Conservation (phyloP, 2,113 vertebrate species). For the Syngnathus floridae region DNA sequence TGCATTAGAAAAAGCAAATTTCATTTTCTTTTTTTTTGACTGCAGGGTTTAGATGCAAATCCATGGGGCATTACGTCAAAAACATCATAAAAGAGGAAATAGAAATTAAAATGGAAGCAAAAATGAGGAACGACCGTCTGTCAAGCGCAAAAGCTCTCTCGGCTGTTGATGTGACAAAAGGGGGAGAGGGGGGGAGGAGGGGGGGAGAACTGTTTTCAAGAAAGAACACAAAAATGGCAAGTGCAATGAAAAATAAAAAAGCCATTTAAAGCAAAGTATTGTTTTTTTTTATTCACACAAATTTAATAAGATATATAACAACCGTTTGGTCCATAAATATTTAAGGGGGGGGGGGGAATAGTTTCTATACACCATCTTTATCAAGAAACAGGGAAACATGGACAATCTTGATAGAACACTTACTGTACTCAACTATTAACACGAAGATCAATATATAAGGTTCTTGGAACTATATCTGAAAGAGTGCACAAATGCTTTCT, state of each 20-base stretch:
- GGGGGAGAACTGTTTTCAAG: conserved; percentile 56
- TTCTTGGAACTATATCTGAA: conserved; percentile 97
- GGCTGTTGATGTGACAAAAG: conserved; percentile 62
- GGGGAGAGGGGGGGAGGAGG: conserved; percentile 33
- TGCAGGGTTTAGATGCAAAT: conserved; percentile 83
- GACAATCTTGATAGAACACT: conserved; percentile 99
- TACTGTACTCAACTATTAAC: conserved; percentile 99
- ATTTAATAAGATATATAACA: conserved; percentile 99
- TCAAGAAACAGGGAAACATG: conserved; percentile 99
- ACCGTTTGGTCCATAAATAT: conserved; percentile 99
- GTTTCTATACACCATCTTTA: conserved; percentile 99
- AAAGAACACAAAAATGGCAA: conserved; percentile 66
- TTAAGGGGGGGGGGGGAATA: conserved; percentile 84
- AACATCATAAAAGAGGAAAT: conserved; percentile 71
- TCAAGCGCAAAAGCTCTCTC: conserved; percentile 57
- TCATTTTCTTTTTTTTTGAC: conserved; percentile 58
- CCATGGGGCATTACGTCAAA: conserved; percentile 92
- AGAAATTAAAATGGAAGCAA: conserved; percentile 70
- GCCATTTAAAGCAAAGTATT: conserved; percentile 93
- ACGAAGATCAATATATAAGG: conserved; percentile 99
- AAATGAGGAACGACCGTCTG: conserved; percentile 54
- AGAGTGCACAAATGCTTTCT: conserved; percentile 98
- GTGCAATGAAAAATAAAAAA: conserved; percentile 94
- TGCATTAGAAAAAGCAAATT: conserved; percentile 89
- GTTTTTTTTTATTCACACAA: conserved; percentile 99